A percentile compares a stretch with the other conserved stretches of the same genome.
These are phyloP conservation scores for Sebastes wilsoni DNA, from an alignment of 2,797 vertebrate genomes.

Conservation along the genomic window DNA sequence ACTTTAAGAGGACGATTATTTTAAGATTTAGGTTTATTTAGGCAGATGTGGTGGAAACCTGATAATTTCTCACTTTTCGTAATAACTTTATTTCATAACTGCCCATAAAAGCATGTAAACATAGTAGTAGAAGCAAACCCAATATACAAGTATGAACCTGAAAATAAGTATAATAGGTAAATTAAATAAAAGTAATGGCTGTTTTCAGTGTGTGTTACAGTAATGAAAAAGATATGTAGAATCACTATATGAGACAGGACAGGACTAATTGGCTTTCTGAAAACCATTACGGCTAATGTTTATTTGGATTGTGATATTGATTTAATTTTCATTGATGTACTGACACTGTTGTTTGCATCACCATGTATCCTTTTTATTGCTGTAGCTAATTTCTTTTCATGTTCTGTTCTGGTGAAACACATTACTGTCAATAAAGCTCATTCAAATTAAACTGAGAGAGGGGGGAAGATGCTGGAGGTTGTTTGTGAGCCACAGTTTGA, in stretches of 20 bases:
- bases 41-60: not conserved
- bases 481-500: not conserved
- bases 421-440: not conserved
- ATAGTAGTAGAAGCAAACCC: too few species aligned
- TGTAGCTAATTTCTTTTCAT: not conserved
- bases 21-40: not conserved
- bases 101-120: not conserved
- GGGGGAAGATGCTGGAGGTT: not conserved
- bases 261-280: not conserved
- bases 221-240: not conserved
- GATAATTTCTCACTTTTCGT: slow-evolving; percentile 1
- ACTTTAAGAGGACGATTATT: not conserved
- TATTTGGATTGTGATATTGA: slow-evolving; percentile 6
- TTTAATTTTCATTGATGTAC: slow-evolving; percentile 6
- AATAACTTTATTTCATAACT: not conserved
- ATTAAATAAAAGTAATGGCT: not conserved
- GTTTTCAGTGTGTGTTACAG: not conserved
- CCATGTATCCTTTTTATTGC: not conserved
- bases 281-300: slow-evolving; percentile 2
- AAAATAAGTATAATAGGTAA: not conserved
- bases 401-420: not conserved
- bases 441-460: not conserved
- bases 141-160: not conserved
- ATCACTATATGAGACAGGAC: not conserved
- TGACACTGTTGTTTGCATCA: not conserved